These are phyloP conservation scores for Periophthalmus magnuspinnatus DNA, from an alignment of 2,797 vertebrate genomes.

Conservation along the genomic window DNA sequence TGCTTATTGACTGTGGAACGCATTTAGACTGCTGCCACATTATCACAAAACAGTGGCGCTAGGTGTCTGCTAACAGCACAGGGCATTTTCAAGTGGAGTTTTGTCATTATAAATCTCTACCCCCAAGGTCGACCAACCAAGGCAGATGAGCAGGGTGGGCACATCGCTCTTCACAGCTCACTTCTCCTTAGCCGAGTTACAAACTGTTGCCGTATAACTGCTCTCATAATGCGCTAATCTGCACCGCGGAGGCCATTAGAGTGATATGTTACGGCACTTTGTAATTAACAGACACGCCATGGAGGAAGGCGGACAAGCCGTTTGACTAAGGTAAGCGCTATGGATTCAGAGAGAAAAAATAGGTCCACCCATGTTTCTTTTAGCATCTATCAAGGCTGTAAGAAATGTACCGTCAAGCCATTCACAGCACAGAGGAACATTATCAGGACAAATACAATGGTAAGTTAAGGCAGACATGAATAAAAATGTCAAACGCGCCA, in stretches of 20 bases:
- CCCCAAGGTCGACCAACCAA: slow-evolving; percentile 12
- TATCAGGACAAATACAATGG: slow-evolving; percentile 15
- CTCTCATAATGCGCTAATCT: slow-evolving; percentile 59
- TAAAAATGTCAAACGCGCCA: slow-evolving; percentile 6
- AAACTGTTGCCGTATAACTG: slow-evolving; percentile 60
- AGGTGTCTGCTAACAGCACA: background rate
- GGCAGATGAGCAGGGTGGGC: slow-evolving; percentile 37
- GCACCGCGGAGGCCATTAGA: slow-evolving; percentile 62
- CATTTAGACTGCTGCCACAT: background rate
- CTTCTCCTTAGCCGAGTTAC: slow-evolving; percentile 66
- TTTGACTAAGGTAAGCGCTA: background rate
- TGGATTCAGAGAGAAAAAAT: slow-evolving; percentile 4
- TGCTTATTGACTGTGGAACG: background rate
- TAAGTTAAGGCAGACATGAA: slow-evolving; percentile 15
- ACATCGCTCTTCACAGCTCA: slow-evolving; percentile 38
- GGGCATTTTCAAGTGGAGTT: slow-evolving; percentile 9
- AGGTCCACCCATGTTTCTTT: background rate
- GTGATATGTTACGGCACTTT: slow-evolving; percentile 66
- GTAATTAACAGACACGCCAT: slow-evolving; percentile 58
- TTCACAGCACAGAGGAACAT: slow-evolving; percentile 13
- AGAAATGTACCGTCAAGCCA: slow-evolving; percentile 10
- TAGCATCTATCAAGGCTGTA: slow-evolving; percentile 1
- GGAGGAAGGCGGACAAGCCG: slow-evolving; percentile 14
- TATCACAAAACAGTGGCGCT: background rate
- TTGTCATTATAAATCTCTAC: background rate